Percentiles rank a stretch among this genome's conserved stretches.
Conservation (phyloP, 2,797 vertebrate genomes). For the Microchirus variegatus region DNA sequence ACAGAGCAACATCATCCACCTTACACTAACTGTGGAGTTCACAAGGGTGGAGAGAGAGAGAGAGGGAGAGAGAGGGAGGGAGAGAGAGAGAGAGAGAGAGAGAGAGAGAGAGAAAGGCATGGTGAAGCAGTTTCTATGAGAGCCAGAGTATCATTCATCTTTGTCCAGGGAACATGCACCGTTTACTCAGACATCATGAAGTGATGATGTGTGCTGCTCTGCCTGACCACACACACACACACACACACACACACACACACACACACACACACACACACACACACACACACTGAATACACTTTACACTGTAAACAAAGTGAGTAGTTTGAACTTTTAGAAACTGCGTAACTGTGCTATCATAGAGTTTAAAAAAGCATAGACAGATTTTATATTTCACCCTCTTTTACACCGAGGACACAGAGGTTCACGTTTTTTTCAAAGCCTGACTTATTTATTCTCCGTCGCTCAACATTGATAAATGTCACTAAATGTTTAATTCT, state of each 20-base stretch:
- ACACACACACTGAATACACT: constrained; percentile 5
- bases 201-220: constrained; percentile 52
- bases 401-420: too few species aligned
- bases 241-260: constrained; percentile 23
- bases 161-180: constrained; percentile 64
- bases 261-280: constrained; percentile 9
- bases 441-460: too few species aligned
- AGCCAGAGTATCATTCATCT: constrained; percentile 69
- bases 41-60: constrained; percentile 22
- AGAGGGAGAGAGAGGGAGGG: constrained; percentile 26
- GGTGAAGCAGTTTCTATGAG: constrained; percentile 40
- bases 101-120: constrained; percentile 11
- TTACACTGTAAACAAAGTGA: neutral
- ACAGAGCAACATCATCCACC: constrained; percentile 52
- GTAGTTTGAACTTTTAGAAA: too few species aligned
- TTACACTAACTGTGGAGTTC: constrained; percentile 44
- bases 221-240: constrained; percentile 39
- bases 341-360: too few species aligned
- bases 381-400: too few species aligned
- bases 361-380: too few species aligned
- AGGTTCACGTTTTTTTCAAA: too few species aligned
- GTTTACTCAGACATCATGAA: constrained; percentile 65
- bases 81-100: constrained; percentile 16
- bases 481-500: too few species aligned
- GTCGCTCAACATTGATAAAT: too few species aligned